A percentile compares a stretch with the other conserved stretches of the same genome.
phyloP scores from a whole-genome alignment of 2,888 invertebrate species.

The Mycogona germanica region DNA sequence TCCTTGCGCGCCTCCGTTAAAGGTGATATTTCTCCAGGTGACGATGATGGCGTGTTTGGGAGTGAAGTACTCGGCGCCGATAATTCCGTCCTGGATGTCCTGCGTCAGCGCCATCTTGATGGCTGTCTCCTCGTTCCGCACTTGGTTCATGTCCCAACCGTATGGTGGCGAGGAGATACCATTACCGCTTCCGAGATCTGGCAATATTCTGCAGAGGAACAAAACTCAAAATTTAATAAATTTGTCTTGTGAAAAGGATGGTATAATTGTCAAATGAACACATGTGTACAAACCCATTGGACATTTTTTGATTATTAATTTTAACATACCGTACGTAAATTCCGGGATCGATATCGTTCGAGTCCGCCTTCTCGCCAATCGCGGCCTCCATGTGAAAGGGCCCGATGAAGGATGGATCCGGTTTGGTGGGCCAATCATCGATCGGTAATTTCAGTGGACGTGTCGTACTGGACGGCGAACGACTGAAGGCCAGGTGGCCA shows the following conservation, averaged over 20 bases:
- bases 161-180: background rate
- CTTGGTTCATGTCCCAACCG: conserved; percentile 5
- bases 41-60: conserved; percentile 82
- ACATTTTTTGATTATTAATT: no score
- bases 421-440: conserved; percentile 69
- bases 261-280: no score
- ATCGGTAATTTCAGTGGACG: conserved; percentile 79
- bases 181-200: conserved; percentile 9
- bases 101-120: conserved; percentile 71
- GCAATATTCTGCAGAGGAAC: conserved; percentile 6
- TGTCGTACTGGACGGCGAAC: conserved; percentile 58
- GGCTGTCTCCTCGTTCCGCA: conserved; percentile 21
- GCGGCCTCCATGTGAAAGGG: conserved; percentile 84
- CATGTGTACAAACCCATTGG: no score
- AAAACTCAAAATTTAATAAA: background rate
- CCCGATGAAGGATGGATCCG: conserved; percentile 87
- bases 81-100: conserved; percentile 81
- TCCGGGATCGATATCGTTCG: conserved; percentile 63
- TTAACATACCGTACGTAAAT: conserved; percentile 39
- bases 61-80: conserved; percentile 73
- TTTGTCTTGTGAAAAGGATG: background rate
- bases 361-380: conserved; percentile 52
- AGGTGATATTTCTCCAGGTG: conserved; percentile 95
- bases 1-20: conserved; percentile 53
- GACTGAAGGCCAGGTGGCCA: conserved; percentile 78